Evolutionary conservation across 2,888 invertebrate genomes (phyloP), one percentile per base, ranked within the genome.

Genomic region (Chaitophorus viminalis): DNA sequence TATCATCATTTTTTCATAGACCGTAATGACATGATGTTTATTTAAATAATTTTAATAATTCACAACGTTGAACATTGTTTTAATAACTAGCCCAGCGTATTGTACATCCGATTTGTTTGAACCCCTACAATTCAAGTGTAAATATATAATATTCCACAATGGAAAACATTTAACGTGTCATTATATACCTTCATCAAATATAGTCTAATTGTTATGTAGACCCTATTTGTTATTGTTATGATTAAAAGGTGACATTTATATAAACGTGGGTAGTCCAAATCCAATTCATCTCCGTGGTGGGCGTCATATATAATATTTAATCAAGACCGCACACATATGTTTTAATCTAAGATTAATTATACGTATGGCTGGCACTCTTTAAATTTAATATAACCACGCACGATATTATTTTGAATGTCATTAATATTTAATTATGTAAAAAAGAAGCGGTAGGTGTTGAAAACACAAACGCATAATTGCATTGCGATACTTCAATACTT

Each of bases 171-270:
- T 75, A 39, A 21, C 60, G 39, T 65, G 11, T 14, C 25, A 46
- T 46, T 46, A 46, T 36, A 82, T n/a, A 82, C 33, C 72, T 75
- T 83, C 74, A 11, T 25, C 11, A 36, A 83, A 83, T 29, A 60
- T 60, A 74, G 60, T 29, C n/a, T 54, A 31, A 60, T 75, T 54
- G 74, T 82, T n/a, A 36, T 33, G 9, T 74, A 25, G 54, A 82
- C 36, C 17, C 18, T 75, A 36, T 60, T 25, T 60, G 36, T 65
- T 79, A 75, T 25, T 60, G 36, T 65, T 79, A 75, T 39, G 75
- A 83, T 83, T 39, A 84, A 84, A 76, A 84, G 25, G 65, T 84
- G 46, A 75, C 60, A 46, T 83, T 83, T 76, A 25, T 46, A 76
- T 17, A 39, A 39, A 65, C 65, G 84, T 84, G 76, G 84, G 84